These are phyloP conservation scores for Stigmatopora nigra DNA, from an alignment of 2,113 vertebrate species.

Conservation along the genomic window DNA sequence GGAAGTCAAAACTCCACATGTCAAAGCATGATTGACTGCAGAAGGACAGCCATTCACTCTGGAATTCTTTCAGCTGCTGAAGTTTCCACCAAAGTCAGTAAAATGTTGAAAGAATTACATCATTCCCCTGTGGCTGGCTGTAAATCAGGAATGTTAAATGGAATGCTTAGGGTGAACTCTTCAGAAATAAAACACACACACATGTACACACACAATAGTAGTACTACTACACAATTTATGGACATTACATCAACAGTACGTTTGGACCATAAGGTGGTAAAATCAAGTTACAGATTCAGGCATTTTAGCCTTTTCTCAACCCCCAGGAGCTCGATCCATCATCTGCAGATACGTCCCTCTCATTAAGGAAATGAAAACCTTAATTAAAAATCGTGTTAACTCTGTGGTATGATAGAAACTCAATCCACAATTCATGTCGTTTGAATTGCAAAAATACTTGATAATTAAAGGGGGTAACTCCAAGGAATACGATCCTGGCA, in stretches of 20 bases:
- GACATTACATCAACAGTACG: no score
- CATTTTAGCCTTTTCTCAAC: constrained; percentile 23
- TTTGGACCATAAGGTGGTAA: constrained; percentile 4
- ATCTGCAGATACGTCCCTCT: constrained; percentile 39
- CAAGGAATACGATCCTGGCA: constrained; percentile 30
- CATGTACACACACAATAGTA: neutral
- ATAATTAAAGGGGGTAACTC: constrained; percentile 35
- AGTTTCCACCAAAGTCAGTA: no score
- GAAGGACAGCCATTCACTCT: no score
- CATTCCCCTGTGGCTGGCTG: neutral
- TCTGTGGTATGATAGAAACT: constrained; percentile 44
- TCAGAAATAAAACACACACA: no score
- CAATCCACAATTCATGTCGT: constrained; percentile 19
- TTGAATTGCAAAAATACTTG: constrained; percentile 34
- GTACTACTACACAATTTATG: no score
- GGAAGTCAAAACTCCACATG: neutral
- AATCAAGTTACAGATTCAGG: constrained; percentile 34
- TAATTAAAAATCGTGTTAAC: constrained; percentile 54
- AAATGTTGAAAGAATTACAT: neutral
- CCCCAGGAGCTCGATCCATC: constrained; percentile 39
- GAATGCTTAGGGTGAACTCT: constrained; percentile 4
- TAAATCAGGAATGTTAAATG: neutral
- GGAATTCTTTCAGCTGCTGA: no score
- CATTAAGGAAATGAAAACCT: constrained; percentile 45
- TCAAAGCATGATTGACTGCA: neutral